phyloP scores from a whole-genome alignment of 1,140 invertebrate species.

The Chymomyza costata region DNA sequence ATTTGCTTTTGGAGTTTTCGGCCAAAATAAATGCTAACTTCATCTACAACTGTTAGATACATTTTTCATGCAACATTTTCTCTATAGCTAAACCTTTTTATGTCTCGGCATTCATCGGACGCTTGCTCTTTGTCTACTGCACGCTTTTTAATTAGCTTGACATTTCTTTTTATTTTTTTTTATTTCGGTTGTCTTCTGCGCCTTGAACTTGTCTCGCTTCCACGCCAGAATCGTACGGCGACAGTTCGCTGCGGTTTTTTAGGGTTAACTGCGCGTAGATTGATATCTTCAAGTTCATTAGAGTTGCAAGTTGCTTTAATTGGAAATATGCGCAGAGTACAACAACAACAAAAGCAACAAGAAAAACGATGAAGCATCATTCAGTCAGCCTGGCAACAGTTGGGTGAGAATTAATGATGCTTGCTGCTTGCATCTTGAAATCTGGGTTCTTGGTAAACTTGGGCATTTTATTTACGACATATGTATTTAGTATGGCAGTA shows the following conservation, averaged over 20 bases:
- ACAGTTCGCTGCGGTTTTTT: constrained; percentile 9
- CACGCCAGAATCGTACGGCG: background rate
- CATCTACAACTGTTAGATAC: constrained; percentile 20
- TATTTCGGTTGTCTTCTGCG: constrained; percentile 1
- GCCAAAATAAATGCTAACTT: background rate
- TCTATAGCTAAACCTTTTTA: no score
- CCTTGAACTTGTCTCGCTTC: constrained; percentile 3
- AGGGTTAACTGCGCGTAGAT: constrained; percentile 73
- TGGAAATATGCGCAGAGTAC: constrained; percentile 58
- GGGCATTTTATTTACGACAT: constrained; percentile 33
- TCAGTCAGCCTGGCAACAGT: constrained; percentile 41
- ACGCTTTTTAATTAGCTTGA: constrained; percentile 61
- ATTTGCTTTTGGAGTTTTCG: constrained; percentile 34
- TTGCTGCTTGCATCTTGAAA: constrained; percentile 26
- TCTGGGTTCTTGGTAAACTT: constrained; percentile 62
- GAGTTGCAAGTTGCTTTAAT: constrained; percentile 70
- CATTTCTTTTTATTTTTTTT: constrained; percentile 43
- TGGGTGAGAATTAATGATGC: constrained; percentile 74
- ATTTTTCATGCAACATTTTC: background rate
- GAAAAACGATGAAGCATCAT: background rate
- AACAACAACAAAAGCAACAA: background rate
- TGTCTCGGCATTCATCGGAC: no score
- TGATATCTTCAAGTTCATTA: constrained; percentile 74
- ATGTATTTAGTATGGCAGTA: no score
- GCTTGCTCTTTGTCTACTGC: constrained; percentile 14